Evolutionary conservation across 1,140 invertebrate genomes (phyloP), one percentile per base, ranked within the genome.

Genomic region (Sminthurides bifidus): DNA sequence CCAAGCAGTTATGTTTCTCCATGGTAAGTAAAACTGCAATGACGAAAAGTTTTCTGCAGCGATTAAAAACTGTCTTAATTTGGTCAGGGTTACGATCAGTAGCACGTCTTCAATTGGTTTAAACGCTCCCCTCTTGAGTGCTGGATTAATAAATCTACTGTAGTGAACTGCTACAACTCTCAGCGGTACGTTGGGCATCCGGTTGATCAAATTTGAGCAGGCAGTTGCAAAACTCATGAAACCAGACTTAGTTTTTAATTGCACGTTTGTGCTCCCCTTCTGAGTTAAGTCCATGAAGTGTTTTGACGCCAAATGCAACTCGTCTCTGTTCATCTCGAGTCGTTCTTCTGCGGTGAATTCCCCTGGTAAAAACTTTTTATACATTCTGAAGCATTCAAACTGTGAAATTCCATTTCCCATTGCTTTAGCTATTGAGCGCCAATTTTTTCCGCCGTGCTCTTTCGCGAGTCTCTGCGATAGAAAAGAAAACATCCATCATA

Each of bases 351-450:
- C 3, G 30, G 19, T 26, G 8, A 31, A n/a, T 35, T 8, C 8
- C 3, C 6, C 10, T 4, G 3, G 5, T 4, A 15, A 3, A 3
- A 49, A 21, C 3, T 14, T 5, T 49, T 49, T 31, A 49, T 49
- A 49, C 10, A 31, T 26, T 6, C n/a, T n/a, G 21, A 49, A 49
- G 24, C 46, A 49, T 35, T 49, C 29, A 49, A 49, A 49, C n/a
- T 12, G 5, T 3, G 46, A 6, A 26, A 24, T 33, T 45, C 8
- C 21, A 14, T 10, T 15, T 10, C 30, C 46, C 21, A 49, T 17
- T 33, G 6, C 27, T 30, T 49, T 3, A n/a, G 46, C 46, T n/a
- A 49, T 31, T 33, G 8, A 10, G 19, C 12, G 5, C 46, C 46
- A 49, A 17, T 35, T 30, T 26, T 31, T 29, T 6, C 14, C 24